These are phyloP conservation scores for Chrosomus eos DNA, from an alignment of 2,797 vertebrate species.

Conservation along the genomic window DNA sequence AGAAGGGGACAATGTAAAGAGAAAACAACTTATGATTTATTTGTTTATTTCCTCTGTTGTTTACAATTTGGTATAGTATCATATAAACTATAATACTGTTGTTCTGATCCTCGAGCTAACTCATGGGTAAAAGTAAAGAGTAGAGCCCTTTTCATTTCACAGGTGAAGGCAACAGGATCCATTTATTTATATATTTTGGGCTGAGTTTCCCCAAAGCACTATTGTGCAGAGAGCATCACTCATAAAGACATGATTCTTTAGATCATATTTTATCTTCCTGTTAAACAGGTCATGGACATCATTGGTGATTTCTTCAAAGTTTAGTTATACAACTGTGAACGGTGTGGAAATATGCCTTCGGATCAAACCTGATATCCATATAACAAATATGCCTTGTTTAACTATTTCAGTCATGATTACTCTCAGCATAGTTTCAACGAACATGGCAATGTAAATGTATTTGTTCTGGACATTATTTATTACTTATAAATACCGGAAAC, in stretches of 20 bases:
- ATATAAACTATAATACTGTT: slow-evolving; percentile 26
- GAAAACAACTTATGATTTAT: slow-evolving; percentile 27
- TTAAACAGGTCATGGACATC: neutral
- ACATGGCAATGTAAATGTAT: neutral
- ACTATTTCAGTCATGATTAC: neutral
- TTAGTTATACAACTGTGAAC: neutral
- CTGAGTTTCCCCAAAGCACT: neutral
- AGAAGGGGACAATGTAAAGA: slow-evolving; percentile 5
- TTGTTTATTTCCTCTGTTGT: slow-evolving; percentile 29
- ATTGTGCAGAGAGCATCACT: neutral
- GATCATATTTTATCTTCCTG: neutral
- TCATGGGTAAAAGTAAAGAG: slow-evolving; percentile 13
- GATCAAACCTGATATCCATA: too few species aligned
- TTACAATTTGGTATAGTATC: slow-evolving; percentile 7
- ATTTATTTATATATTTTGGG: neutral
- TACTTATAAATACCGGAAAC: neutral
- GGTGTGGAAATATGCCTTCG: neutral
- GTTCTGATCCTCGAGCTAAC: slow-evolving; percentile 25
- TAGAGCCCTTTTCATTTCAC: slow-evolving; percentile 14
- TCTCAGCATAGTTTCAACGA: neutral
- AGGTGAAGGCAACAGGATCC: slow-evolving; percentile 9
- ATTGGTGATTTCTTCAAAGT: neutral
- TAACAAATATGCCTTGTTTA: neutral
- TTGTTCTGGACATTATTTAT: neutral
- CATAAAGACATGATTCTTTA: neutral